Base-by-base conservation (phyloP, 1,140 invertebrate species). In the Musca vetustissima region DNA sequence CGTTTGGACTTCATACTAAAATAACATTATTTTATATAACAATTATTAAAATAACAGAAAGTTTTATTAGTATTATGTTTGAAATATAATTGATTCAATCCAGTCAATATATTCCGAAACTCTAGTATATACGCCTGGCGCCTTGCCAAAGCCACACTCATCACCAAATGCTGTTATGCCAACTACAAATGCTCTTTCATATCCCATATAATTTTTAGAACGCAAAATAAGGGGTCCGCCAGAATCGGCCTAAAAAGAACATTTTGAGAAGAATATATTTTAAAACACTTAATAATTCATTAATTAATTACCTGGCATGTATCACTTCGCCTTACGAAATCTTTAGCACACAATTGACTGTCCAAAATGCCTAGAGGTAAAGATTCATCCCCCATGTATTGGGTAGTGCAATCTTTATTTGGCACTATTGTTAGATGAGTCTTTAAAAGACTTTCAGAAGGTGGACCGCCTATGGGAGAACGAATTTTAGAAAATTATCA, bases 51-150 rank as follows among this genome's bases (percentile, higher is more conserved):
- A n/a, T n/a, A n/a, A n/a, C n/a, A n/a, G n/a, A n/a, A n/a, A n/a
- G n/a, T n/a, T n/a, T n/a, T n/a, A n/a, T n/a, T n/a, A n/a, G n/a
- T n/a, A n/a, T n/a, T n/a, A n/a, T n/a, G n/a, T n/a, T 28, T 28
- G 3, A 28, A 28, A 28, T 4, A 28, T 28, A 3, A 28, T 8
- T 28, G 28, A 28, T 74, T 87, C 86, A 59, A 89, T 88, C 87
- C 87, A 89, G 21, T 85, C 82, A 4, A 88, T 53, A 68, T 85
- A 88, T 25, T 81, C 76, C 1, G 84, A 83, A 6, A 88, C 83
- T 66, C 84, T 76, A 0, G 84, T 85, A 72, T 87, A 88, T 52
- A 88, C 76, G 7, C 85, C 84, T 6, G 85, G 84, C 15, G 75
- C 66, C 43, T 28, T 28, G 28, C 81, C 74, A 8, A 71, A 64